Evolutionary conservation across 2,113 vertebrate species (phyloP), one percentile per base, ranked within the genome.

Genomic region (Corvus moneduloides): DNA sequence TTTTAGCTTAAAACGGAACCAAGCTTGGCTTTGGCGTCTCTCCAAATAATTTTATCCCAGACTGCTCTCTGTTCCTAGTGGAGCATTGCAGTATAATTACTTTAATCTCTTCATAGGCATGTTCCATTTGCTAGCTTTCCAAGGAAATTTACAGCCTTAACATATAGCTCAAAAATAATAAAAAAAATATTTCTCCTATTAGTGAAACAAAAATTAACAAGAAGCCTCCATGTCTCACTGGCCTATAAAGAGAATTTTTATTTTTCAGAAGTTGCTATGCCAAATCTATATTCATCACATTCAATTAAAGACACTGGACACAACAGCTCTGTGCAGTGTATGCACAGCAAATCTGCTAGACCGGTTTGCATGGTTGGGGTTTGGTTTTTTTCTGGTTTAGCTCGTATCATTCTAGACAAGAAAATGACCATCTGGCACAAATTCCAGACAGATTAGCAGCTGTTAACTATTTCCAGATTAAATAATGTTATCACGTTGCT

Each of bases 401-500:
- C 64, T 79, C 81, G 7, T 58, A 95, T 37, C 87, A 16, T 11
- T 89, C 71, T 54, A 93, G 94, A 93, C 94, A 92, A 96, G 73
- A 62, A 97, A 94, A 81, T 71, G 26, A 78, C 92, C 97, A 98
- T 95, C 97, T 98, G 97, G 67, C 82, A 96, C 51, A 94, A 96
- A 97, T 97, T 96, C 96, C 96, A 97, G 94, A 97, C 97, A 89
- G 98, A 98, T 97, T 97, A 98, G 93, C 96, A 94, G 96, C 95
- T 95, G 17, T 98, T 98, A 98, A 98, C 93, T 95, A 97, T 96
- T 98, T 98, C 97, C 95, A 98, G 94, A 97, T 98, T 97, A 98
- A 98, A 97, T 83, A 94, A 77, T 85, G 93, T 96, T 98, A 98
- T 98, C 98, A 97, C 80, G 56, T 96, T 96, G 97, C 97, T 97